Base-by-base conservation (phyloP, 2,888 invertebrate species). In the Anarsia innoxiella region DNA sequence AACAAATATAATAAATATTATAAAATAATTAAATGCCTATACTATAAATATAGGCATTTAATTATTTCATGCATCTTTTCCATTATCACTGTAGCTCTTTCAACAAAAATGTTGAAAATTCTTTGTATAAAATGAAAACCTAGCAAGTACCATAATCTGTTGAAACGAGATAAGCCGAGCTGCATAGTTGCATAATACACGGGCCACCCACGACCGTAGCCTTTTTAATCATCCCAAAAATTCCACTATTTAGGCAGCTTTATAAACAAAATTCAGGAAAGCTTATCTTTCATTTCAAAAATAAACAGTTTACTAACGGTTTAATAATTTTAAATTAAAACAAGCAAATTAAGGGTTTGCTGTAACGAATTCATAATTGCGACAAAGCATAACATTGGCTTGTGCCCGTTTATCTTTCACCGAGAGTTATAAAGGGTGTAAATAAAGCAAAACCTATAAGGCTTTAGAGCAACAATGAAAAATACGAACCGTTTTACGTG, bases 381-480 rank as follows among this genome's bases (percentile, higher is more conserved):
- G 67, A 70, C 72, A 69, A 67, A 74, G 71, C 71, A 69, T 70
- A 73, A 69, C 74, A 73, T 68, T 67, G 64, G 59, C n/a, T n/a
- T n/a, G n/a, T 64, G 56, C 64, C 69, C 69, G 73, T 79, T 80
- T 77, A 72, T 80, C 76, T 79, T 70, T 65, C 62, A 71, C 67
- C 59, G 62, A 61, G 66, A 71, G 72, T 73, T 75, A 82, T 78
- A 79, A 78, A 78, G 71, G 70, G 71, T 71, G 74, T 76, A 82
- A 82, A 83, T 79, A 82, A 80, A 80, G 70, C 68, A 82, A 78
- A 82, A 82, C 77, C 80, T 82, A 82, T 82, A 82, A 80, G 76
- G 74, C 69, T 80, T 76, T 78, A 79, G 73, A 80, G 77, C 76
- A 82, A 82, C 83, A 82, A 82, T 82, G 82, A 84, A 83, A 83